Conservation (phyloP, 2,888 invertebrate genomes). For the Drosophila greeni region DNA sequence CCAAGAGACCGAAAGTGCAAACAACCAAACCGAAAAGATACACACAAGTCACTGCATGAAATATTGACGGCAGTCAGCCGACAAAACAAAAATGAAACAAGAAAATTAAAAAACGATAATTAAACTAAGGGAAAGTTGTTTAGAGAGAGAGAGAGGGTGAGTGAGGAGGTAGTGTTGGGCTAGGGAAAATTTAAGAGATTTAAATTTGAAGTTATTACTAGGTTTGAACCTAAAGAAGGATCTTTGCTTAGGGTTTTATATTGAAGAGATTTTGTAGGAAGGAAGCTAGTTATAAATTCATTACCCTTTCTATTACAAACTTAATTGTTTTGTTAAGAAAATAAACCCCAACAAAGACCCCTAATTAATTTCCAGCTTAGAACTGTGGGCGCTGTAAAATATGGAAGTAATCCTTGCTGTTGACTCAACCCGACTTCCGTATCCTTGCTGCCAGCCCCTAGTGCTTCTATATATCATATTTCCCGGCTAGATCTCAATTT, state of each 20-base stretch:
- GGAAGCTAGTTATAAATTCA: no score
- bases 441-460: slow-evolving; percentile 1
- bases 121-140: slow-evolving; percentile 31
- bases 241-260: not conserved
- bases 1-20: slow-evolving; percentile 23
- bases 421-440: not conserved
- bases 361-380: not conserved
- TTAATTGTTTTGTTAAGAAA: not conserved
- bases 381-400: not conserved
- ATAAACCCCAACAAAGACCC: no score
- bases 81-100: slow-evolving; percentile 3
- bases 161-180: not conserved
- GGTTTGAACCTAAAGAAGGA: no score
- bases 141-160: not conserved
- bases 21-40: slow-evolving; percentile 22
- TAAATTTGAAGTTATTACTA: not conserved
- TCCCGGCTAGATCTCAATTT: slow-evolving; percentile 3
- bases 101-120: slow-evolving; percentile 20
- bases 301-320: not conserved
- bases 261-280: no score
- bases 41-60: slow-evolving; percentile 38
- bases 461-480: slow-evolving; percentile 13
- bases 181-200: not conserved
- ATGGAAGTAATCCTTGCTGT: not conserved
- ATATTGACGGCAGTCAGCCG: slow-evolving; percentile 36